Percentiles rank a stretch among this genome's conserved stretches.
phyloP scores from a whole-genome alignment of 2,113 vertebrate genomes.

The Crocuta crocuta region DNA sequence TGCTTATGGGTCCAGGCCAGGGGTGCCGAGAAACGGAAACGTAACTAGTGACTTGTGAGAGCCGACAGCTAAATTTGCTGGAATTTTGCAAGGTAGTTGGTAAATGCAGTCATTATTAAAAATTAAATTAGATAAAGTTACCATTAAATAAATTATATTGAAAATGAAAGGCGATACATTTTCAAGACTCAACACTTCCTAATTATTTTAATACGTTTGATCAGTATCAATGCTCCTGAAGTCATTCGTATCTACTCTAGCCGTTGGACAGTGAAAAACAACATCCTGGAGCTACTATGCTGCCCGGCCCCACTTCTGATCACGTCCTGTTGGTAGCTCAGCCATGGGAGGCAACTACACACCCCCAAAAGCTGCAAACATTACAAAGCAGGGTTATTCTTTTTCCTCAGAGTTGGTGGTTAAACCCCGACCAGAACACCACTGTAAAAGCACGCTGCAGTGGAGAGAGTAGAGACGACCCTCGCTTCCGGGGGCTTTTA shows the following conservation, averaged over 20 bases:
- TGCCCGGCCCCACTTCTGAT: background rate
- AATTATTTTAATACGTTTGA: background rate
- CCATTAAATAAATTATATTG: background rate
- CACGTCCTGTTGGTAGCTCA: background rate
- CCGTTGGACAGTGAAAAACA: background rate
- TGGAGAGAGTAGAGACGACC: background rate
- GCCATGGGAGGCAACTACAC: background rate
- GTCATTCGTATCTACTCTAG: background rate
- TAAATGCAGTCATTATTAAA: background rate
- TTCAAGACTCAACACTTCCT: background rate
- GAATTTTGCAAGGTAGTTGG: background rate
- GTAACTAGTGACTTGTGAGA: background rate
- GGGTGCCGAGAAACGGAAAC: background rate
- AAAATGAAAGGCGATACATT: background rate
- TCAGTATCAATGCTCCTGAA: background rate
- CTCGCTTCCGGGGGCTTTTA: background rate
- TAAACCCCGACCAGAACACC: background rate
- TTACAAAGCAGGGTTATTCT: background rate
- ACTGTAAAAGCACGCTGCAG: rapidly evolving
- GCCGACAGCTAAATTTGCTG: background rate
- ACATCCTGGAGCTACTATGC: rapidly evolving
- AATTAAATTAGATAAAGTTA: conserved; percentile 31
- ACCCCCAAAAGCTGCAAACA: background rate
- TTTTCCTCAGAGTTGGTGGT: background rate
- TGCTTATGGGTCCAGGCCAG: background rate